Percentiles rank a stretch among this genome's conserved stretches.
These are phyloP conservation scores for Antigone vipio DNA, from an alignment of 2,113 vertebrate species.

Conservation along the genomic window DNA sequence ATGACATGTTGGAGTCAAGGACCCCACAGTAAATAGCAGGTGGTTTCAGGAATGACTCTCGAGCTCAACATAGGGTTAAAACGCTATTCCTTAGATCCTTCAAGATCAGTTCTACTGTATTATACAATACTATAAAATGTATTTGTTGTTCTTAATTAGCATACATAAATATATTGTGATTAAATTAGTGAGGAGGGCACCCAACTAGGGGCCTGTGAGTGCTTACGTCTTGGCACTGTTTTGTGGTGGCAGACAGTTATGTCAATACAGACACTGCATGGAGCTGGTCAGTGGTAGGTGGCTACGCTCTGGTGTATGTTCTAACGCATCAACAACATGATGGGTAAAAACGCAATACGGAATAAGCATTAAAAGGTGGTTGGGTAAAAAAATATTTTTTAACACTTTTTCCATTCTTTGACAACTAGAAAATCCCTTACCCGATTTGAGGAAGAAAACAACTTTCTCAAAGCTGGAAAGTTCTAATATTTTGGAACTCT, in stretches of 20 bases:
- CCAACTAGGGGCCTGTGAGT: neutral
- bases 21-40: neutral
- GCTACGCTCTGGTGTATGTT: neutral
- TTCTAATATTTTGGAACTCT: constrained; percentile 55
- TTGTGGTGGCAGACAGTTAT: neutral
- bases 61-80: neutral
- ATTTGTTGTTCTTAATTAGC: neutral
- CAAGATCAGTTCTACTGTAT: neutral
- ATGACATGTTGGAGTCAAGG: neutral
- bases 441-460: constrained; percentile 42
- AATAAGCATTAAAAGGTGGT: neutral
- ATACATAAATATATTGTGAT: neutral
- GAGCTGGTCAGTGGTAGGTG: neutral
- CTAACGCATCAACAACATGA: neutral
- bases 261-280: fast-evolving
- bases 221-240: neutral
- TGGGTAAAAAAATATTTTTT: constrained; percentile 31
- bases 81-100: neutral
- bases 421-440: constrained; percentile 41
- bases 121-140: neutral
- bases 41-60: neutral
- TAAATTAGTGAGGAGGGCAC: neutral
- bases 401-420: constrained; percentile 55
- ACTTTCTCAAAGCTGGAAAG: constrained; percentile 60
- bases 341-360: neutral